Evolutionary conservation across 2,888 invertebrate species (phyloP), one percentile per base, ranked within the genome.

Genomic region (Nyleta sp.): DNA sequence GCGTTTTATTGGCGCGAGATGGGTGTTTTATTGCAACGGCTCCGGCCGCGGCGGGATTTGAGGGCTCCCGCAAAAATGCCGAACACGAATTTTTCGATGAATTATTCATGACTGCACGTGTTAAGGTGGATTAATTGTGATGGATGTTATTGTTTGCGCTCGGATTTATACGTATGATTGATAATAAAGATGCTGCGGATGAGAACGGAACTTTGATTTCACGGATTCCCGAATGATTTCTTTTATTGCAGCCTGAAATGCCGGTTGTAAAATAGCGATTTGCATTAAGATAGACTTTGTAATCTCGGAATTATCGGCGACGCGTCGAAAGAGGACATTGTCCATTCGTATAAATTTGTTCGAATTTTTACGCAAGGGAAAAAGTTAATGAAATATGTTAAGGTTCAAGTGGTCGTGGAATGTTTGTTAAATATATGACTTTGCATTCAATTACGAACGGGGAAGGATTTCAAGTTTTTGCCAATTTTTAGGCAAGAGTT

Each of bases 81-180:
- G 38, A 44, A 64, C 59, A 76, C 55, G 50, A 68, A 76, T 64
- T 70, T 76, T 70, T 76, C 35, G 46, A 62, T 76, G 76, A 62
- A 76, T 76, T 76, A 76, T 76, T 70, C 76, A 76, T 76, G 64
- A 59, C 31, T 35, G 55, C 68, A 31, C 44, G 70, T 76, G 76
- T 76, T 70, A 48, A 53, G 75, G 17, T 35, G 57, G 60, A 75
- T 68, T 75, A 75, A 75, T 75, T 62, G 75, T 57, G 70, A 70
- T 44, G 50, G 20, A 70, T 76, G 50, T 57, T 57, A 76, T 76
- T 76, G 64, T 76, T 64, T 22, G 22, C 8, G 33, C 40, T n/a
- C 22, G 48, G 50, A 48, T 57, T 62, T 57, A 75, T 62, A 57
- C 18, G 15, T 62, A 28, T 33, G 52, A 65, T 59, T 67, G 65